Base-by-base conservation (phyloP, 1,140 invertebrate species). In the Hypsibius dujardini region DNA sequence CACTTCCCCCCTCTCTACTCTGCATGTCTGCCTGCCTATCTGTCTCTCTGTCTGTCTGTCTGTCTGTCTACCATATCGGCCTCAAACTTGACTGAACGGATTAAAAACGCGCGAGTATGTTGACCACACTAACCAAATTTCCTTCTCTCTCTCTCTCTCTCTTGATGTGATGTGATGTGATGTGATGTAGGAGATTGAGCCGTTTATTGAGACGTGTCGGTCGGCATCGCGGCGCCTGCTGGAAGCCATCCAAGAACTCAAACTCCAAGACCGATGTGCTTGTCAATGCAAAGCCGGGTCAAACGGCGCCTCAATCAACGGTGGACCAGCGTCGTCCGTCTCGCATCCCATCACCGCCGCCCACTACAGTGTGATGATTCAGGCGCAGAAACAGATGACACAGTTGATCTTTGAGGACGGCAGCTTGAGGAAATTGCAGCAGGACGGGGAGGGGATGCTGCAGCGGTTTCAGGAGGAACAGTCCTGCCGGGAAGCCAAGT, bases 181-280 rank as follows among this genome's bases (percentile, higher is more conserved):
- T n/a, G 50, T 56, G 7, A n/a, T 7, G 7, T 56, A 80, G 79
- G 76, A 76, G 74, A 71, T 79, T 72, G 79, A 80, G 67, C 77
- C 77, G 47, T 80, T 80, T 72, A 73, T 78, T 60, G 72, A 74
- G 40, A 76, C 75, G 40, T 78, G 78, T 60, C 73, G 75, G 46
- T 40, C 72, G 1, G 77, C 75, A 15, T 78, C 76, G 46, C 74
- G 76, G 45, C 76, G 75, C 59, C 74, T 80, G 12, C 74, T 79
- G 69, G 74, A 72, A 46, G 73, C 76, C 2, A 77, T 78, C 74
- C 76, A 78, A 46, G 76, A 77, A 46, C 59, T 79, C 7, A 7
- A 42, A 7, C 42, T 67, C 3, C 42, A 14, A 42, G 62, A 67
- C 62, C 12, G 42, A 7, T 67, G 62, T 67, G 3, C 42, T 67